Percentiles rank a stretch among this genome's conserved stretches.
phyloP scores from a whole-genome alignment of 2,888 invertebrate species.

The Folsomia candida region DNA sequence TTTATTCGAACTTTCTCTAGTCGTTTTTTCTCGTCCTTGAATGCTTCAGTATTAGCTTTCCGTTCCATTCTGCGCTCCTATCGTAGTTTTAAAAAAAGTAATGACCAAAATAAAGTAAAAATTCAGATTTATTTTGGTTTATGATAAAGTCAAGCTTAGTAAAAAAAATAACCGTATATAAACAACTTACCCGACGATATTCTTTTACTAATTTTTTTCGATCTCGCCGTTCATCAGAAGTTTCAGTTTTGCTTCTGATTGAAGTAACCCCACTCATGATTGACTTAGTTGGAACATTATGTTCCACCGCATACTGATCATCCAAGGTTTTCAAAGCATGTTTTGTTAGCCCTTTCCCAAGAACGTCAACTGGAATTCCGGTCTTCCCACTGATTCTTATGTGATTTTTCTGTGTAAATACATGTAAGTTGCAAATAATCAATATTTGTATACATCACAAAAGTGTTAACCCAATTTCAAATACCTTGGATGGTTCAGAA shows the following conservation, averaged over 20 bases:
- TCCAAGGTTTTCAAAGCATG: conserved; percentile 66
- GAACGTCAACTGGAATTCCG: conserved; percentile 69
- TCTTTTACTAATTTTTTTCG: conserved; percentile 77
- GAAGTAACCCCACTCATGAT: conserved; percentile 52
- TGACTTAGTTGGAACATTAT: conserved; percentile 33
- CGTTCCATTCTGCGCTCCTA: conserved; percentile 74
- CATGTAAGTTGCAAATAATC: conserved; percentile 8
- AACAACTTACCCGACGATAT: conserved; percentile 66
- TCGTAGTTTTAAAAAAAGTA: conserved; percentile 30
- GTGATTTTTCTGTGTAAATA: conserved; percentile 30
- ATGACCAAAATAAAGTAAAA: neutral
- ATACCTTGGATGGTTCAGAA: conserved; percentile 65
- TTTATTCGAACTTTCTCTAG: conserved; percentile 76
- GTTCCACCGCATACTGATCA: conserved; percentile 28
- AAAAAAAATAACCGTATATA: no score
- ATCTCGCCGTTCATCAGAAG: conserved; percentile 73
- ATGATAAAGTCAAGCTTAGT: neutral
- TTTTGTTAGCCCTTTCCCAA: conserved; percentile 66
- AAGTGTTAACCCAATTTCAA: no score
- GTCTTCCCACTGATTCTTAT: conserved; percentile 59
- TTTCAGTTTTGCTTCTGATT: conserved; percentile 70
- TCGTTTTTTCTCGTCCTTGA: conserved; percentile 79
- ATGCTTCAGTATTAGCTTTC: conserved; percentile 76
- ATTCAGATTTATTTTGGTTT: neutral
- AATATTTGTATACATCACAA: no score